Percentiles rank a stretch among this genome's conserved stretches.
Conservation (phyloP, 92 coral and sea anemone species). For the Zoanthus sansibaricus region DNA sequence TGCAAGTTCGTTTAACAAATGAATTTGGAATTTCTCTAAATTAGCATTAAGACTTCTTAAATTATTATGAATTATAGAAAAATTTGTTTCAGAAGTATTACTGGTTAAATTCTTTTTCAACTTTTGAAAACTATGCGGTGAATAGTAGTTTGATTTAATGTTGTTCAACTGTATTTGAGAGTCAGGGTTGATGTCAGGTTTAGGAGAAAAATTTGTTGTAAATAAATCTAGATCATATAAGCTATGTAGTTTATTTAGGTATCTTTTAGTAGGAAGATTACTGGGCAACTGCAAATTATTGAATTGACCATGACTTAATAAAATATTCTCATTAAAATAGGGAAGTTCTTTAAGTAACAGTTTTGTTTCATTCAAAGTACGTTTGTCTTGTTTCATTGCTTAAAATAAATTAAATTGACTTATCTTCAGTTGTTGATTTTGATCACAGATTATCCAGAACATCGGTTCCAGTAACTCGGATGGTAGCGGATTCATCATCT, state of each 20-base stretch:
- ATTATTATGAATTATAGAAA: no score
- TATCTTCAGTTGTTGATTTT: neutral
- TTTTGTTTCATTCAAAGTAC: no score
- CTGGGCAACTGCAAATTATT: neutral
- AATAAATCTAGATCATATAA: conserved; percentile 15
- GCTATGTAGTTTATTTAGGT: conserved; percentile 11
- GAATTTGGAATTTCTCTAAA: no score
- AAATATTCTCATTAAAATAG: neutral
- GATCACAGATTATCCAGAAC: neutral
- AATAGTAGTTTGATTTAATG: conserved; percentile 2
- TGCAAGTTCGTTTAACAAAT: no score
- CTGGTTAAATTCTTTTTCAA: no score
- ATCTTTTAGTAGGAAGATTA: neutral
- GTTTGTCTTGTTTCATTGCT: no score
- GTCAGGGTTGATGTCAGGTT: conserved; percentile 18
- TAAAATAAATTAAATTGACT: no score
- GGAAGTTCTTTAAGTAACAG: no score
- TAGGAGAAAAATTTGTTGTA: conserved; percentile 1
- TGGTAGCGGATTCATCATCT: neutral
- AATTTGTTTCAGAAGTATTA: no score
- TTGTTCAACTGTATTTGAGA: conserved; percentile 2
- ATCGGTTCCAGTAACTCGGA: neutral
- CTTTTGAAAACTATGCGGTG: conserved; percentile 1
- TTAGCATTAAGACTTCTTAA: no score
- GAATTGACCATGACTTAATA: neutral